Evolutionary conservation across 2,797 vertebrate species (phyloP).

Genomic region (Sphaeramia orbicularis): DNA sequence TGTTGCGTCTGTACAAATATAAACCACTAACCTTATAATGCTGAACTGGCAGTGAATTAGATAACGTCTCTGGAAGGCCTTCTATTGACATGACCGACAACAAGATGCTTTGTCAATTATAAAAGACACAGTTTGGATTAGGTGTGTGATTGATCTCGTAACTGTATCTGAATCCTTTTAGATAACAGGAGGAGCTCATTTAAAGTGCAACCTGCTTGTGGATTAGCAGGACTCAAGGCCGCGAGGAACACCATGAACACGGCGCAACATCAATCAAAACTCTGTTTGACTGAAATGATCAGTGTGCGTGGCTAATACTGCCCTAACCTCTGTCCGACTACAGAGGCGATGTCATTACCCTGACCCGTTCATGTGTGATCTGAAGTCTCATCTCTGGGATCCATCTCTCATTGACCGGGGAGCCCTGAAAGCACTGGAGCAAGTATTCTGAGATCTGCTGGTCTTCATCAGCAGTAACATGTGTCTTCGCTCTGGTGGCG

Average conservation of each 20-base stretch:
- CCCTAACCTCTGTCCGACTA: slow-evolving; percentile 32
- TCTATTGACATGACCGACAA: slow-evolving; percentile 8
- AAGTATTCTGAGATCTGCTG: slow-evolving; percentile 49
- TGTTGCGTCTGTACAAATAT: too few relatives aligned
- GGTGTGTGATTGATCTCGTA: slow-evolving; percentile 37
- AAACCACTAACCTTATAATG: too few relatives aligned
- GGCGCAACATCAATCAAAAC: slow-evolving; percentile 51
- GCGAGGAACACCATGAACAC: slow-evolving; percentile 19
- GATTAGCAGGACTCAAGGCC: slow-evolving; percentile 26
- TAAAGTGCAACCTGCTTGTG: slow-evolving; percentile 24
- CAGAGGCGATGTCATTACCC: slow-evolving; percentile 43
- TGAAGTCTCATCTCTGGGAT: slow-evolving; percentile 48
- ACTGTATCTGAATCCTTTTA: slow-evolving; percentile 16
- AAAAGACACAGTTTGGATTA: slow-evolving; percentile 23
- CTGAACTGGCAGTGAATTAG: too few relatives aligned
- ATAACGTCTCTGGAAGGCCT: background rate
- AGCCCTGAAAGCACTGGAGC: slow-evolving; percentile 39
- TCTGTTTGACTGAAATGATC: slow-evolving; percentile 41
- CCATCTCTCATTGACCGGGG: slow-evolving; percentile 47
- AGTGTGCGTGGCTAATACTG: slow-evolving; percentile 12
- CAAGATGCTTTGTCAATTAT: slow-evolving; percentile 4
- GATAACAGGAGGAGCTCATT: slow-evolving; percentile 18
- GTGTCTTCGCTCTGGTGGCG: slow-evolving; percentile 32
- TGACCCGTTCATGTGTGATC: slow-evolving; percentile 58
- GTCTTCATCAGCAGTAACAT: slow-evolving; percentile 58